phyloP scores from a whole-genome alignment of 2,113 vertebrate species.

The Campylomormyrus tamandua region DNA sequence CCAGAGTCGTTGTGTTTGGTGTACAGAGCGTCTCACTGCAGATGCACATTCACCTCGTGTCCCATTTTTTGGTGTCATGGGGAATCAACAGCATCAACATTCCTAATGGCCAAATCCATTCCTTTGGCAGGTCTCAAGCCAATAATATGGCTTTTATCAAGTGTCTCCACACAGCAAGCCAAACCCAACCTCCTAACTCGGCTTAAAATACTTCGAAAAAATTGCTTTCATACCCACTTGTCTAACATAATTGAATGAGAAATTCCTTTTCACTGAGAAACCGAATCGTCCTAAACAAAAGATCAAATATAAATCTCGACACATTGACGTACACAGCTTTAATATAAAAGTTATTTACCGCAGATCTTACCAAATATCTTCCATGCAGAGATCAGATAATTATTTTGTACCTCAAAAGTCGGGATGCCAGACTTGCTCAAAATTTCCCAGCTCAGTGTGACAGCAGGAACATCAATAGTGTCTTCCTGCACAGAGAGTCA shows the following conservation, averaged over 20 bases:
- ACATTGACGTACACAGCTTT: background rate
- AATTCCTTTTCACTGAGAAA: background rate
- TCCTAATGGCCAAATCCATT: background rate
- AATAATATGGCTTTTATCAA: background rate
- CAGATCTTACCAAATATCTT: background rate
- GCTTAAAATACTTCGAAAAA: background rate
- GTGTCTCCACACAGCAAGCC: background rate
- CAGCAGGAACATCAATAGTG: background rate
- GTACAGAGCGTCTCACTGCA: background rate
- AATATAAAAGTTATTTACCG: background rate
- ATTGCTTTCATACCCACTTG: background rate
- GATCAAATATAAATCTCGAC: background rate
- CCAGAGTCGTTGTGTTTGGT: background rate
- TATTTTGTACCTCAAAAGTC: background rate
- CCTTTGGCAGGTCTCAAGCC: background rate
- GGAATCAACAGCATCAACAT: background rate
- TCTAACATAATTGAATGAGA: background rate
- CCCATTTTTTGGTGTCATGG: background rate
- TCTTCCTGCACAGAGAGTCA: background rate
- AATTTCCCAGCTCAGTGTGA: background rate
- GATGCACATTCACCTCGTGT: background rate
- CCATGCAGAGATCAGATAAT: background rate
- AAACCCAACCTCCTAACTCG: background rate
- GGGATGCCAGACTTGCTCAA: background rate
- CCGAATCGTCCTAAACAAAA: background rate